Evolutionary conservation across 2,888 invertebrate species (phyloP).

Genomic region (Eupithecia subfuscata): DNA sequence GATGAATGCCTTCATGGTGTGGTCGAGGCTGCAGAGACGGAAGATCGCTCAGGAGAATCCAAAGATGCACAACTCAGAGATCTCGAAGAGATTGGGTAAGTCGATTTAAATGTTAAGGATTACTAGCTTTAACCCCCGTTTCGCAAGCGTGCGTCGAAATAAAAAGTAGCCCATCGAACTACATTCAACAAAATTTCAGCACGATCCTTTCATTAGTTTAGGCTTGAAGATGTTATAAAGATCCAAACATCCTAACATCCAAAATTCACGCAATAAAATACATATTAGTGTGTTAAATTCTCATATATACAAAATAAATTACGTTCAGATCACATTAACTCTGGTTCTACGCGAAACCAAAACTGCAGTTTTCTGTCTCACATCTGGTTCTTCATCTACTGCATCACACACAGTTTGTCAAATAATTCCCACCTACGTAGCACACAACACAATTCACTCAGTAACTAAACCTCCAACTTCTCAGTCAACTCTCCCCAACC

Average conservation of each 20-base stretch:
- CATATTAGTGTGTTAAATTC: too few species aligned
- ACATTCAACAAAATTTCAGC: neutral
- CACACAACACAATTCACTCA: neutral
- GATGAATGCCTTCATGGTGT: slow-evolving; percentile 99
- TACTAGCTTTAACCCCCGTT: too few species aligned
- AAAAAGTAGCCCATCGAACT: neutral
- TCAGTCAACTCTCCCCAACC: neutral
- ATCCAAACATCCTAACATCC: too few species aligned
- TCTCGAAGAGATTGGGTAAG: slow-evolving; percentile 95
- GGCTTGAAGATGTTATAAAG: too few species aligned
- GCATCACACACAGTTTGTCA: neutral
- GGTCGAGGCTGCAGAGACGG: slow-evolving; percentile 95
- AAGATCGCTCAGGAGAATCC: slow-evolving; percentile 99
- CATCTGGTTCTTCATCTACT: too few species aligned
- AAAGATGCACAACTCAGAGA: slow-evolving; percentile 99
- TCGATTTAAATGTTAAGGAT: neutral
- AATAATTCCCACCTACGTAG: neutral
- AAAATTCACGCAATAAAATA: too few species aligned
- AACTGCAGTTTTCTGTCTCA: neutral
- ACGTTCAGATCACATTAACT: too few species aligned
- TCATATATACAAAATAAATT: too few species aligned
- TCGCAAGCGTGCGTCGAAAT: too few species aligned
- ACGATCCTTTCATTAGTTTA: too few species aligned
- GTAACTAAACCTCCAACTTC: neutral
- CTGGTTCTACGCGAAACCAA: neutral